Evolutionary conservation across 2,888 invertebrate species (phyloP).

Genomic region (Lottia scabra): DNA sequence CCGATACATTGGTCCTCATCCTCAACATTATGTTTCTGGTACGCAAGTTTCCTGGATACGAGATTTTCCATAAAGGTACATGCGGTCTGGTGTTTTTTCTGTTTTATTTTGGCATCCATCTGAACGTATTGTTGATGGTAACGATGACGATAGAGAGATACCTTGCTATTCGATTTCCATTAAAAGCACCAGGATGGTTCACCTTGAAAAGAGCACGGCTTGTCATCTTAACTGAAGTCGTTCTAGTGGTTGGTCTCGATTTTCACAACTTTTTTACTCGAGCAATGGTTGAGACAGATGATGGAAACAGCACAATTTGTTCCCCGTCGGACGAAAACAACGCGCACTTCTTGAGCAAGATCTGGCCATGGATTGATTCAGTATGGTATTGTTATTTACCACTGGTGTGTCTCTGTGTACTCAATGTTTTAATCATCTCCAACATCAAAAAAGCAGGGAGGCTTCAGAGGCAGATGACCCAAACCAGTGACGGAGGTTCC

Average conservation of each 20-base stretch:
- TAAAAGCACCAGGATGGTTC: constrained; percentile 18
- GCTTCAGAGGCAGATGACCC: constrained; percentile 12
- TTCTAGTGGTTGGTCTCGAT: constrained; percentile 19
- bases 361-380: constrained; percentile 28
- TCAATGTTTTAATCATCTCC: constrained; percentile 23
- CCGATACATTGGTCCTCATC: constrained; percentile 25
- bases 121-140: constrained; percentile 22
- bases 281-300: constrained; percentile 11
- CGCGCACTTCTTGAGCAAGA: constrained; percentile 6
- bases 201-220: constrained; percentile 1
- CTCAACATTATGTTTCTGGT: constrained; percentile 26
- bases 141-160: constrained; percentile 30
- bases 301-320: constrained; percentile 11
- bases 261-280: constrained; percentile 20
- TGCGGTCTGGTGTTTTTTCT: constrained; percentile 25
- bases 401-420: constrained; percentile 9
- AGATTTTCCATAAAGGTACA: constrained; percentile 17
- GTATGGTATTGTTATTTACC: constrained; percentile 26
- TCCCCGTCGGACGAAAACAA: neutral
- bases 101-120: constrained; percentile 25
- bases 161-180: constrained; percentile 23
- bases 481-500: neutral
- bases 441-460: constrained; percentile 13
- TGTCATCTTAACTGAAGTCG: constrained; percentile 10
- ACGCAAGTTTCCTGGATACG: constrained; percentile 25